These are phyloP conservation scores for Campoletis raptor DNA, from an alignment of 2,888 invertebrate species.

Conservation along the genomic window DNA sequence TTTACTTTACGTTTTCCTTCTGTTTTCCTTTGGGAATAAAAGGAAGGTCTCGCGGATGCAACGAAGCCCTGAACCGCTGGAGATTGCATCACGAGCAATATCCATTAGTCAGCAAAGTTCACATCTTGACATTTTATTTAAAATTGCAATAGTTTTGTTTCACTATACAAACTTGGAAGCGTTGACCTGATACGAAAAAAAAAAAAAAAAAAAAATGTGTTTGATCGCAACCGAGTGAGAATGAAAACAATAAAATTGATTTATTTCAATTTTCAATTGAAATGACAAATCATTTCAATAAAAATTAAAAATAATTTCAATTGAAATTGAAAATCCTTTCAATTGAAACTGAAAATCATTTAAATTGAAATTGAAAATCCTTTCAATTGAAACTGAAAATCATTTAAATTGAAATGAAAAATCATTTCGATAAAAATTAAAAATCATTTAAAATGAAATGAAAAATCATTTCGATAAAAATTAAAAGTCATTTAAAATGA, in stretches of 20 bases:
- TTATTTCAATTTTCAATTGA: neutral
- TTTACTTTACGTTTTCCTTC: neutral
- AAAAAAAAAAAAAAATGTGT: no score
- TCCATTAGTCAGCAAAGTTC: slow-evolving; percentile 70
- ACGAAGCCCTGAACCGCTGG: slow-evolving; percentile 13
- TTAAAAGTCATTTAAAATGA: no score
- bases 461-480: no score
- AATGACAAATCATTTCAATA: no score
- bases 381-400: no score
- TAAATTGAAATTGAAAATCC: no score
- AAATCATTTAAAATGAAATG: no score
- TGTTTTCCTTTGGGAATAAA: neutral
- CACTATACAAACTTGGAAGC: slow-evolving; percentile 57
- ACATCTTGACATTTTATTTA: slow-evolving; percentile 72
- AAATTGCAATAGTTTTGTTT: slow-evolving; percentile 59
- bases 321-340: no score
- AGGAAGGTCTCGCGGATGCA: slow-evolving; percentile 44
- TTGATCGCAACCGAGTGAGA: neutral
- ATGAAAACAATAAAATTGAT: neutral
- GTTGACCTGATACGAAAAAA: neutral
- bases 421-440: no score
- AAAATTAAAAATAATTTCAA: no score
- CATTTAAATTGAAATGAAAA: no score
- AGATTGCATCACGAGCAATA: slow-evolving; percentile 30
- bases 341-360: no score